A percentile compares a stretch with the other conserved stretches of the same genome.
Evolutionary conservation across 37 sponge, comb jelly and placozoan genomes (phyloP).

Genomic region (Chondrilla cf. caribensis): DNA sequence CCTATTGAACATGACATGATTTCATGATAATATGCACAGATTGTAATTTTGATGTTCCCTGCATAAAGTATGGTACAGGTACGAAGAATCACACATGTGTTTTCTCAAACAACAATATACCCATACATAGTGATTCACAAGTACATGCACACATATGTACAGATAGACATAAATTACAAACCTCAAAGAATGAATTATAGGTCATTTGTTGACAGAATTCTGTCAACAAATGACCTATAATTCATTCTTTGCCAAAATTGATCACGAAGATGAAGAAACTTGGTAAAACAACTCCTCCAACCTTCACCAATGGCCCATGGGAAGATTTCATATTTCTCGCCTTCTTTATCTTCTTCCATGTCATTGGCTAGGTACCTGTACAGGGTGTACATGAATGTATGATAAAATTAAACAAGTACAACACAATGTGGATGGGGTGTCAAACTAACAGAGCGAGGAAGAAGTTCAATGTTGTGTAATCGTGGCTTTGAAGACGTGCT

Average conservation of each 20-base stretch:
- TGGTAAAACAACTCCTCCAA: conserved; percentile 59
- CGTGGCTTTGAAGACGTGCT: conserved; percentile 44
- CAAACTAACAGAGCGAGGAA: conserved; percentile 71
- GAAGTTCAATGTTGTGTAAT: conserved; percentile 61
- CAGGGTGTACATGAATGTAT: too few relatives aligned
- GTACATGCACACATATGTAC: too few relatives aligned
- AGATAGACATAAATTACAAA: background rate
- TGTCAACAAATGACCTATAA: too few relatives aligned
- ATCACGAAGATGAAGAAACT: conserved; percentile 57
- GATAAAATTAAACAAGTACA: too few relatives aligned
- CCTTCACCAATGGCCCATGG: conserved; percentile 76
- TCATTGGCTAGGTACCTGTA: conserved; percentile 69
- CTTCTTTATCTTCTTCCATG: conserved; percentile 91
- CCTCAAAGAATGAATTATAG: conserved; percentile 78
- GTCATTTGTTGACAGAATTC: too few relatives aligned
- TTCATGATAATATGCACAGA: too few relatives aligned
- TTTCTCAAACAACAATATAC: too few relatives aligned
- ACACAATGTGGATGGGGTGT: too few relatives aligned
- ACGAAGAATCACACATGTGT: too few relatives aligned
- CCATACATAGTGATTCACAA: too few relatives aligned
- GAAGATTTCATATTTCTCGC: conserved; percentile 82
- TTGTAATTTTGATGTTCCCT: too few relatives aligned
- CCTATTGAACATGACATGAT: conserved; percentile 24
- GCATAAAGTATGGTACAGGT: too few relatives aligned
- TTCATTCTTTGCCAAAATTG: conserved; percentile 75